Evolutionary conservation across 2,113 vertebrate genomes (phyloP).

Genomic region (Sylvicapra grimmia): DNA sequence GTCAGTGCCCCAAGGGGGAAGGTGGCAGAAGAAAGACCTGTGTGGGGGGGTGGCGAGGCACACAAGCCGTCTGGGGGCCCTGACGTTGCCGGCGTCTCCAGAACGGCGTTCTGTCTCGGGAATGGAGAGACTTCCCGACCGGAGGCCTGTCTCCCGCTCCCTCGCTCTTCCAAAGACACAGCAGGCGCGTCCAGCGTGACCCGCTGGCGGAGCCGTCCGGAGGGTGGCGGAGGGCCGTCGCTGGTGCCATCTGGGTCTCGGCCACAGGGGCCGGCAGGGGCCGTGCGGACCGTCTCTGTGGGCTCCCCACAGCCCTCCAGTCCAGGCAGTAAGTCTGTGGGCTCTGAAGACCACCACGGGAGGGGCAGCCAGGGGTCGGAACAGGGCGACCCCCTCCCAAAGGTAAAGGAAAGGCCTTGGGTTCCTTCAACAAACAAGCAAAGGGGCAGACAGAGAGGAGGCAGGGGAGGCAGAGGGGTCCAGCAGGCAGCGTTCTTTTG

Average conservation of each 20-base stretch:
- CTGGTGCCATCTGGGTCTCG: accelerated
- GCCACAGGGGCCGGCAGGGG: not conserved
- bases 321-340: accelerated
- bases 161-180: not conserved
- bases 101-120: not conserved
- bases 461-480: accelerated
- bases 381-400: not conserved
- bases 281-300: accelerated
- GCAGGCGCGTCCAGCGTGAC: accelerated
- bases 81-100: not conserved
- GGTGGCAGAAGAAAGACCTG: not conserved
- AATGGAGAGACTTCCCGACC: no score
- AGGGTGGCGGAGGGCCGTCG: accelerated
- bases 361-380: not conserved
- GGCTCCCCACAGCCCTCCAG: not conserved
- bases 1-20: accelerated
- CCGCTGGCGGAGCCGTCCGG: accelerated
- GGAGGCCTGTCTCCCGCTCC: not conserved
- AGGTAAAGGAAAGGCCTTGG: not conserved
- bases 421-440: not conserved
- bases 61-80: not conserved
- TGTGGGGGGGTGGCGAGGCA: not conserved
- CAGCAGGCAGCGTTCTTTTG: not conserved
- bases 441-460: no score
- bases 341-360: not conserved